Evolutionary conservation across 2,113 vertebrate genomes (phyloP).

Genomic region (Cyphomyrus discorhynchus): DNA sequence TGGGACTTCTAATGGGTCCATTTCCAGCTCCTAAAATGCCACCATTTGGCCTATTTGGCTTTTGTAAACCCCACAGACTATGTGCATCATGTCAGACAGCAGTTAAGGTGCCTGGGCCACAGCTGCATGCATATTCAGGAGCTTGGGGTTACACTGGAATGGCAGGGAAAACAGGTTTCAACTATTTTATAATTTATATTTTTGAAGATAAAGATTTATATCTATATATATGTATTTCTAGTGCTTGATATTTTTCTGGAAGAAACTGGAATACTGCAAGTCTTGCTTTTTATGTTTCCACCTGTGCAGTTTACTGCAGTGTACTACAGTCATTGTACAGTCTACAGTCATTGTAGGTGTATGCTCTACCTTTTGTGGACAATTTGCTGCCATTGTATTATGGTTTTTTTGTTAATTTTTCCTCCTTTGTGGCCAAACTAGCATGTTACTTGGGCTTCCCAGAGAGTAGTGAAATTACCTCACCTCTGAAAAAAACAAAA

Average conservation of each 20-base stretch:
- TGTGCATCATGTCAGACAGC: background rate
- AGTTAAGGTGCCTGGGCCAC: background rate
- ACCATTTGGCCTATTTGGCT: background rate
- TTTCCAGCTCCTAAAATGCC: background rate
- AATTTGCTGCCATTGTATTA: background rate
- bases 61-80: background rate
- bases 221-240: background rate
- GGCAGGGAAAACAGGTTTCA: background rate
- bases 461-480: background rate
- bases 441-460: background rate
- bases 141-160: background rate
- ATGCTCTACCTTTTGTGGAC: background rate
- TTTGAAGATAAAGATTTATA: background rate
- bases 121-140: background rate
- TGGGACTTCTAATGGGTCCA: background rate
- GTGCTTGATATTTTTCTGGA: conserved; percentile 4
- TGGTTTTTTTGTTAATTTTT: background rate
- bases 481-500: background rate
- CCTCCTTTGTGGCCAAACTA: background rate
- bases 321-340: background rate
- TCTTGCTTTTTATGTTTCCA: background rate
- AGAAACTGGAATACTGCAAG: conserved; percentile 13
- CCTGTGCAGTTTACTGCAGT: background rate
- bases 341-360: background rate
- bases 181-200: background rate